Evolutionary conservation across 37 sponge, comb jelly and placozoan species (phyloP), one percentile per base, ranked within the genome.

Genomic region (Chondrilla cf. caribensis): DNA sequence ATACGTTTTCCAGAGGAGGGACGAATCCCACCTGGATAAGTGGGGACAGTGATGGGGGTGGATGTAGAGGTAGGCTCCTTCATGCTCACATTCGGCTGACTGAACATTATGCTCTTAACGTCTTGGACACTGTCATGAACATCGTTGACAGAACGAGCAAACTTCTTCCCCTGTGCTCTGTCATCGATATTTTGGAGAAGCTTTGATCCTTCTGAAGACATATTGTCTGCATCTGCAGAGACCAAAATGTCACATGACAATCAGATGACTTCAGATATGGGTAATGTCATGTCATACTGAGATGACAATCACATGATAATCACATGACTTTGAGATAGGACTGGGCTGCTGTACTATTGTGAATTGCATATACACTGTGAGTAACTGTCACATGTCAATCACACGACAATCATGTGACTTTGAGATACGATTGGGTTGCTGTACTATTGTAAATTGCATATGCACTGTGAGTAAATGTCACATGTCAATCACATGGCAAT

Each of bases 101-200:
- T 62, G 24, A 73, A 17, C 14, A 73, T 32, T 11, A 73, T 19
- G 44, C 18, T 73, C 44, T 73, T 73, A n/a, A 73, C 41, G 44
- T 73, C 76, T 39, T 40, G 76, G 1, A 73, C 25, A n/a, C 43
- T 43, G 21, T 73, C 76, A 17, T 73, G 76, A 43, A 73, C 76
- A n/a, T 36, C 43, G 24, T 37, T 73, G 42, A 73, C 76, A 73
- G 38, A 36, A 21, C 76, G 41, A 22, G 41, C 76, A 73, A 73
- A 73, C 7, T 37, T 37, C 76, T 7, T 73, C n/a, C 36, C 43
- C 43, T 73, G 76, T 41, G 76, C 25, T 25, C 24, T 38, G 44
- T 73, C 76, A 2, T 73, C 76, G 22, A 73, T 40, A 43, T 73
- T 40, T 25, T 73, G 41, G 1, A 73, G 41, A 41, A 73, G 76